Evolutionary conservation across 2,113 vertebrate species (phyloP).

Genomic region (Smithornis capensis): DNA sequence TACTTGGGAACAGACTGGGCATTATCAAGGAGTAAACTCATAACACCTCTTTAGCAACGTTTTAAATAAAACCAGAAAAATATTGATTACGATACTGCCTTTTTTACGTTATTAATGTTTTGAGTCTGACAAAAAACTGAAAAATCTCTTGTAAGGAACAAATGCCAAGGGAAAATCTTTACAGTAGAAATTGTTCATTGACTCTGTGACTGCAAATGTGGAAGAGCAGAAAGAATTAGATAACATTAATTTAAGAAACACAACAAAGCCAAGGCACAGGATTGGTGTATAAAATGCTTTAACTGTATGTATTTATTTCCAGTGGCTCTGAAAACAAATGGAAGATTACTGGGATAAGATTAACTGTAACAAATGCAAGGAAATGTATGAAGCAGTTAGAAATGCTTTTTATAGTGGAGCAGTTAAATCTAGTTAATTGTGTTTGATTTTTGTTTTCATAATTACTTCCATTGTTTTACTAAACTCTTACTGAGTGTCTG

Average conservation of each 20-base stretch:
- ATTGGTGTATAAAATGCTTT: constrained; percentile 21
- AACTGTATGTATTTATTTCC: constrained; percentile 4
- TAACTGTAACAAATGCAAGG: constrained; percentile 27
- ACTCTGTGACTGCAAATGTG: neutral
- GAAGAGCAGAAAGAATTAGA: constrained; percentile 30
- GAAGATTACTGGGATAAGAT: constrained; percentile 48
- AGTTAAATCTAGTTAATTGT: constrained; percentile 8
- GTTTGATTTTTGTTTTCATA: constrained; percentile 38
- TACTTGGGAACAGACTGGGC: neutral
- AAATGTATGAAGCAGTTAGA: constrained; percentile 12
- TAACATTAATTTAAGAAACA: neutral
- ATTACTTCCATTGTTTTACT: constrained; percentile 36
- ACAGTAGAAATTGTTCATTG: constrained; percentile 20
- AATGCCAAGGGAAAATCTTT: constrained; percentile 7
- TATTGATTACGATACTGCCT: neutral
- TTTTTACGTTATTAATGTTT: neutral
- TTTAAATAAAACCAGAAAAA: neutral
- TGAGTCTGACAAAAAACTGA: neutral
- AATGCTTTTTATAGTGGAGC: constrained; percentile 27
- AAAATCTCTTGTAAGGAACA: neutral
- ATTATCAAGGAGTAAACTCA: neutral
- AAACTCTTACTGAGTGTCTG: constrained; percentile 9
- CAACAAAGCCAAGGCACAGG: neutral
- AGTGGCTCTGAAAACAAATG: constrained; percentile 28
- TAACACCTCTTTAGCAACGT: neutral